These are phyloP conservation scores for Brachylomia viminalis DNA, from an alignment of 2,888 invertebrate species.

Conservation along the genomic window DNA sequence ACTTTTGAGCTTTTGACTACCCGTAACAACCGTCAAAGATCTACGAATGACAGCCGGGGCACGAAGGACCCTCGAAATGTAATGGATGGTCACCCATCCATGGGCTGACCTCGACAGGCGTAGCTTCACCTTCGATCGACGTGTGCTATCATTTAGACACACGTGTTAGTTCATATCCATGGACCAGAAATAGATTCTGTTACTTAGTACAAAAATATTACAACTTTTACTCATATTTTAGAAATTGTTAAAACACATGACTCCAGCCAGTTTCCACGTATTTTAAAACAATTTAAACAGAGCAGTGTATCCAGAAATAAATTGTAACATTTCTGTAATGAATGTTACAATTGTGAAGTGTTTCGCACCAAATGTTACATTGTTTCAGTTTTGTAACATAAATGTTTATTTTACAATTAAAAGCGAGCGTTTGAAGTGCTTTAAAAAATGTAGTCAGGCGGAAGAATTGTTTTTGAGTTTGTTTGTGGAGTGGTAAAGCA, in stretches of 20 bases:
- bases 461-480: background rate
- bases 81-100: background rate
- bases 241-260: slow-evolving; percentile 27
- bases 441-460: slow-evolving; percentile 30
- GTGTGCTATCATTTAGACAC: background rate
- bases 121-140: background rate
- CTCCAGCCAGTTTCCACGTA: slow-evolving; percentile 34
- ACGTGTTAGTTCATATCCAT: background rate
- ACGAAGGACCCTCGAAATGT: background rate
- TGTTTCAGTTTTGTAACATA: slow-evolving; percentile 55
- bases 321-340: slow-evolving; percentile 42
- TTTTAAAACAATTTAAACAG: slow-evolving; percentile 53
- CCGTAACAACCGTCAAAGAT: background rate
- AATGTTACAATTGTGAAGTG: slow-evolving; percentile 32
- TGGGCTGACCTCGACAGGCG: background rate
- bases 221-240: background rate
- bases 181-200: background rate
- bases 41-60: background rate
- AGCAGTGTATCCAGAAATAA: slow-evolving; percentile 53
- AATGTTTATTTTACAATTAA: slow-evolving; percentile 54
- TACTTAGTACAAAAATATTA: background rate
- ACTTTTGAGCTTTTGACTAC: background rate
- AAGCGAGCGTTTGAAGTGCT: slow-evolving; percentile 34
- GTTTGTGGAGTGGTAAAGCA: slow-evolving; percentile 20
- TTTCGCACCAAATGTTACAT: slow-evolving; percentile 50